Evolutionary conservation across 2,113 vertebrate species (phyloP).

Genomic region (Henicopernis longicauda): DNA sequence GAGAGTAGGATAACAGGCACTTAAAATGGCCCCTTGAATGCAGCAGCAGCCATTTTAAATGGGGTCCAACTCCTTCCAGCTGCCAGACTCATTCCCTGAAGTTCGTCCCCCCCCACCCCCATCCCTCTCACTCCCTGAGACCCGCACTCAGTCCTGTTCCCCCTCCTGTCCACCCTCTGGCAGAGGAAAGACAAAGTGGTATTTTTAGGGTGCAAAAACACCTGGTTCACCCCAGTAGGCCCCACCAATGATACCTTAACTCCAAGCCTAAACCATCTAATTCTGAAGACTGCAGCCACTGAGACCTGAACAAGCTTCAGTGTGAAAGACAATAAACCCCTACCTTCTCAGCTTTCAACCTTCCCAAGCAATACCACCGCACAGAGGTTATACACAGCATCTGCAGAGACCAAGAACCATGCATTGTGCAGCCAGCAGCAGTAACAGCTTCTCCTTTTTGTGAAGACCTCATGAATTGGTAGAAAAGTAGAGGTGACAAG

Average conservation of each 20-base stretch:
- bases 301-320: neutral
- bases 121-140: neutral
- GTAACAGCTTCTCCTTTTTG: neutral
- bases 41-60: slow-evolving; percentile 14
- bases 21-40: slow-evolving; percentile 56
- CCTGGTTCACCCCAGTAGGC: neutral
- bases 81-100: neutral
- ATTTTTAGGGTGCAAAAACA: neutral
- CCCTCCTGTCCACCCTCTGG: too few species aligned
- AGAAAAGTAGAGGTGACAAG: neutral
- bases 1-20: slow-evolving; percentile 13
- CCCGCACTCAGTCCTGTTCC: rapidly evolving
- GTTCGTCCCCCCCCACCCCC: neutral
- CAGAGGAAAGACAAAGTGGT: neutral
- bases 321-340: neutral
- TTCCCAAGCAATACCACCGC: neutral
- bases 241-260: rapidly evolving
- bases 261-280: neutral
- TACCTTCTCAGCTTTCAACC: neutral
- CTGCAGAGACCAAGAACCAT: neutral
- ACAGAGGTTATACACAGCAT: neutral
- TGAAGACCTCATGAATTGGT: neutral
- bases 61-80: neutral
- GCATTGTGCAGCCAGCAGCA: neutral
- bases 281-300: neutral